Base-by-base conservation (phyloP, 2,888 invertebrate genomes). In the Hypena proboscidalis region DNA sequence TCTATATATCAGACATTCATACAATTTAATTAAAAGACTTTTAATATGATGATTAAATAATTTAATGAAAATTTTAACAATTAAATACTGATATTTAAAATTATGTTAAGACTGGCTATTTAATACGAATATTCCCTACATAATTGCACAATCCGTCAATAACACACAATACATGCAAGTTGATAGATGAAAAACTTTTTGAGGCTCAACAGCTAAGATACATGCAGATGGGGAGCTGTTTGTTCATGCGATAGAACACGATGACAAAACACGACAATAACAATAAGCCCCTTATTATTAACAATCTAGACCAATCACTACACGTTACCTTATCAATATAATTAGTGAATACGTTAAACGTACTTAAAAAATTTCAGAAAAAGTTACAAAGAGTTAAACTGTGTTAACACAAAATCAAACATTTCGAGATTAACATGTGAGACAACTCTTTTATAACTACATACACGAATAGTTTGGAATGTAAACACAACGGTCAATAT, bases 11-110 rank as follows among this genome's bases (percentile, higher is more conserved):
- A n/a, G n/a, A n/a, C n/a, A n/a, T n/a, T n/a, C n/a, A n/a, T n/a
- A n/a, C n/a, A n/a, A 11, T 11, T 5, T 13, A 19, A 60, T 38
- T 48, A 42, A 66, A 71, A 32, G 13, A 58, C 54, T 57, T 57
- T 23, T 26, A 35, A 42, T 55, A 42, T 58, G 68, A 80, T 73
- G 83, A 83, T 83, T 84, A 84, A 81, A 84, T 85, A 82, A 80
- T 87, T 88, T 89, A 89, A 81, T 90, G 77, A 80, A 75, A 77
- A 64, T 64, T 72, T 80, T 77, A 88, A 89, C 85, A 84, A 62
- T 85, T 74, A 74, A 85, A 90, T 88, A 89, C 86, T 85, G 86
- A 82, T 73, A 67, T 65, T 70, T 67, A 69, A 78, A 57, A 74
- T 71, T 67, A 72, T 67, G 60, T 64, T 64, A 64, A 67, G 71